Evolutionary conservation across 2,113 vertebrate species (phyloP).

Genomic region (Neogale vison): DNA sequence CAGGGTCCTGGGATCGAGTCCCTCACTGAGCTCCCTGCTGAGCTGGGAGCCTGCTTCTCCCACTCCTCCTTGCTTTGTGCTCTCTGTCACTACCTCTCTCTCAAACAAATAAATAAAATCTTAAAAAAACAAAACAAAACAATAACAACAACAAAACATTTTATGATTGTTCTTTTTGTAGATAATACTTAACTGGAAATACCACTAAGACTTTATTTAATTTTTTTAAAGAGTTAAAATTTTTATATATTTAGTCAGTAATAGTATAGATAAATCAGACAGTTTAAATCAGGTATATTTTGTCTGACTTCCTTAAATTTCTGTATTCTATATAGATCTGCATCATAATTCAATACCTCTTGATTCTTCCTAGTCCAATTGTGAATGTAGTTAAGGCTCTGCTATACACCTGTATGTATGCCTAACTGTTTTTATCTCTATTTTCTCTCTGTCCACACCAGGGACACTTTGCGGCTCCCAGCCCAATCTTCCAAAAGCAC

Average conservation of each 20-base stretch:
- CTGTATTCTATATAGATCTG: neutral
- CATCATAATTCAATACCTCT: neutral
- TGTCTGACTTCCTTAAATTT: neutral
- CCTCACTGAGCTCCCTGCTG: neutral
- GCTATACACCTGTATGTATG: neutral
- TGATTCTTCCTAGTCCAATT: neutral
- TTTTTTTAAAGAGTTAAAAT: conserved; percentile 25
- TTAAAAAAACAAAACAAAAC: neutral
- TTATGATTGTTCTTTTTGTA: neutral
- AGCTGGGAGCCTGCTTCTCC: neutral
- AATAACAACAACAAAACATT: neutral
- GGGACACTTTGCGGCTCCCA: neutral
- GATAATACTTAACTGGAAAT: neutral
- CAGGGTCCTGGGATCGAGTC: neutral
- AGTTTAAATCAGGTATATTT: neutral
- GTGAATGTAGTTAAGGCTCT: neutral
- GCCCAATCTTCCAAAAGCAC: neutral
- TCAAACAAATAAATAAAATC: neutral
- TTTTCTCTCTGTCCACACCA: neutral
- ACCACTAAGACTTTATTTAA: neutral
- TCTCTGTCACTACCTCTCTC: neutral
- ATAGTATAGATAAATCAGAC: neutral
- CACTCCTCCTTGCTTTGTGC: neutral
- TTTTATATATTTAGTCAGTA: conserved; percentile 14
- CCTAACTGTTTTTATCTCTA: neutral